Evolutionary conservation across 2,113 vertebrate species (phyloP), one percentile per base, ranked within the genome.

Genomic region (Arothron firmamentum): DNA sequence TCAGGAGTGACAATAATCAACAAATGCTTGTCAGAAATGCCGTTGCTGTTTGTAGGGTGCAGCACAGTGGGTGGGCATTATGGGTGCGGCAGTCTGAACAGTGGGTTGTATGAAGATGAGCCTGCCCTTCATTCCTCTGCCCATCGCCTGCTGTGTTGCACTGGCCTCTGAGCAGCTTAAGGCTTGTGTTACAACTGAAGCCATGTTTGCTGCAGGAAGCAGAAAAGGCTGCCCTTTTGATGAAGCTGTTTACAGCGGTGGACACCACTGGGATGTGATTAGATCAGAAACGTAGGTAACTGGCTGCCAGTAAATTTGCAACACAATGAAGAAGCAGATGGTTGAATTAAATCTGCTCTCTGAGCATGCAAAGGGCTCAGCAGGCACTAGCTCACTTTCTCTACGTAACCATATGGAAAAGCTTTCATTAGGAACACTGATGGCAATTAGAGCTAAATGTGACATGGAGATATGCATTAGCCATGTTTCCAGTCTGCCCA

Each of bases 351-450:
- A 71, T 74, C 60, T 58, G 28, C 21, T 62, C 25, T 31, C 51
- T 59, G 52, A 14, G 38, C 52, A 16, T 70, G 45, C 58, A 52
- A 75, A 46, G 4, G 31, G 47, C 80, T 72, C 80, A 47, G 73
- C 54, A 57, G 76, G 42, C 58, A 62, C 66, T 57, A 67, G 52
- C 59, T 63, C 38, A 18, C 14, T 54, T 62, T 31, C 68, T 76
- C 81, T 73, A 66, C 70, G 81, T 56, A 73, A 79, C 64, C 83
- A 86, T 82, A 82, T 76, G 82, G 79, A 74, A 57, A 78, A 42
- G 65, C 77, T 74, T 82, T 71, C 74, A 83, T 72, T 77, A 74
- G 84, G 65, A 86, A 65, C 53, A 60, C 56, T 56, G 64, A 56
- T 3, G 12, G 68, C 70, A 84, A 73, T 86, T 84, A 85, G 56